Evolutionary conservation across 1,140 invertebrate species (phyloP), one percentile per base, ranked within the genome.

Genomic region (Bombus terrestris): DNA sequence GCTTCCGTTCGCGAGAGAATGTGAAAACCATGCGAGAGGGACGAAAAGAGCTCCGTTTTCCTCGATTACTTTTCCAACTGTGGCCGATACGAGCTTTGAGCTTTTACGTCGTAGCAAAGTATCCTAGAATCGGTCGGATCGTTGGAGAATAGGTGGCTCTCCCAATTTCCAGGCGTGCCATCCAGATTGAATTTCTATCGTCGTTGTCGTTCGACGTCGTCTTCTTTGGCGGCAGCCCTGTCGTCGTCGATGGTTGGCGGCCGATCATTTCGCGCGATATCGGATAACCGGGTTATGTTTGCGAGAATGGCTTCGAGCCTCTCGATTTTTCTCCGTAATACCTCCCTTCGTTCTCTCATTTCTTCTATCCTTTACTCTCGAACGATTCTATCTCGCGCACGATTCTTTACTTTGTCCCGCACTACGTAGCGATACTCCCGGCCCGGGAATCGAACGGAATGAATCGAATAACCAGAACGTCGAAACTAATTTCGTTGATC

Each of bases 121-220:
- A 88, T 88, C 81, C 83, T 83, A 77, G 90, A 92, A 92, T 92
- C 90, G 90, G 78, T 75, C 81, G 43, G 28, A n/a, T 47, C 47
- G 76, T 69, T 25, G 87, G 69, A 9, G 87, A 87, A 85, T 89
- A 92, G 85, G 85, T 89, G 90, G 90, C 92, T 92, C 90, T 93
- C 92, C 91, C 91, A 92, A 94, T 93, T 93, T 93, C 91, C 90
- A 92, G 86, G 90, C 86, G 89, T 92, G 90, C 89, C 89, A 92
- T 90, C 91, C 91, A 93, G 93, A 93, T 94, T 94, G 93, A 94
- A 94, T 93, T 94, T 92, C 92, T 92, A 93, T 94, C 93, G 91
- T 91, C 84, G 77, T 66, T 66, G 64, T 66, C 64, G 64, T 66
- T 78, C 85, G 32, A 41, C 81, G 32, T 75, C 80, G 68, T 74